Evolutionary conservation across 2,113 vertebrate species (phyloP).

Genomic region (Sorex araneus): DNA sequence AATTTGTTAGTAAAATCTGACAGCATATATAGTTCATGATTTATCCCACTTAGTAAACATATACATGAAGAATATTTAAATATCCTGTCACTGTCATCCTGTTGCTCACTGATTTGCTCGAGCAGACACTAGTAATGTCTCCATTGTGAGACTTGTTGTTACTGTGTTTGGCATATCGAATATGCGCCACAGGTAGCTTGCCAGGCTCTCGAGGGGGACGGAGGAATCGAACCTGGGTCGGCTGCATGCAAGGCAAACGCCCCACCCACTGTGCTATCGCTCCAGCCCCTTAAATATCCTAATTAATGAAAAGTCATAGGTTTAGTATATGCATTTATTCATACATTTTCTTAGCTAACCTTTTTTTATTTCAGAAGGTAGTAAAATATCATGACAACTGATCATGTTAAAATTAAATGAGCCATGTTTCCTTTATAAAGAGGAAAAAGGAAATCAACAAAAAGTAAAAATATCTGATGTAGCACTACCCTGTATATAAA

Average conservation of each 20-base stretch:
- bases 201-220: no score
- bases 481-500: not conserved
- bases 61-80: conserved; percentile 30
- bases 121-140: no score
- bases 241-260: no score
- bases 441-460: not conserved
- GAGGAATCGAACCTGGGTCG: no score
- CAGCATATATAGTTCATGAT: not conserved
- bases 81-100: no score
- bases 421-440: not conserved
- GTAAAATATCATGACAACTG: not conserved
- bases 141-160: no score
- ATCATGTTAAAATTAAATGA: conserved; percentile 15
- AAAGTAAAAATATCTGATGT: conserved; percentile 16
- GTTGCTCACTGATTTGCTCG: no score
- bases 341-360: not conserved
- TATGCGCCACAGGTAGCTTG: no score
- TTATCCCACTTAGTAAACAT: conserved; percentile 1
- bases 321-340: not conserved
- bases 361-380: not conserved
- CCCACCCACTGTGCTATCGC: no score
- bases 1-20: conserved; percentile 32
- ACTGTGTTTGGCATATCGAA: no score
- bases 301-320: not conserved
- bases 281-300: no score